phyloP scores from a whole-genome alignment of 2,113 vertebrate genomes.

The Budorcas taxicolor region DNA sequence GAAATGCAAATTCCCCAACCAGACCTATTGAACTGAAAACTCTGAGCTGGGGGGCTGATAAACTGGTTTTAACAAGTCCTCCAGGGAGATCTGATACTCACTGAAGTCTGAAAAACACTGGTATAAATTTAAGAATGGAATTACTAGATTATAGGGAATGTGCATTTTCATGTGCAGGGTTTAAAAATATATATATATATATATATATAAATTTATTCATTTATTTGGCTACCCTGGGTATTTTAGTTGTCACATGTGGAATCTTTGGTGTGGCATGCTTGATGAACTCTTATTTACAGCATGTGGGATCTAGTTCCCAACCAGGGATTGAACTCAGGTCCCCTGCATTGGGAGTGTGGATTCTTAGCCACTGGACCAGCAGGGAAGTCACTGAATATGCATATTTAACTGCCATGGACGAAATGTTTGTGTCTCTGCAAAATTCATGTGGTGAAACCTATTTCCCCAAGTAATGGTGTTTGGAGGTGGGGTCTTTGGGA shows the following conservation, averaged over 20 bases:
- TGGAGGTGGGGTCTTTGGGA: neutral
- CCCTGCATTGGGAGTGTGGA: neutral
- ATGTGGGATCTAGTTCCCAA: neutral
- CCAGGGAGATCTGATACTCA: neutral
- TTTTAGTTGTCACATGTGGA: neutral
- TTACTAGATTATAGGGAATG: neutral
- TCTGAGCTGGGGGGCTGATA: neutral
- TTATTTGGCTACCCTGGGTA: neutral
- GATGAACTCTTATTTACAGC: neutral
- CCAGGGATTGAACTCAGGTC: neutral
- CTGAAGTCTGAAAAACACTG: neutral
- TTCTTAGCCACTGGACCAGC: neutral
- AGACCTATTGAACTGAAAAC: neutral
- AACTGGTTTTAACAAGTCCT: neutral
- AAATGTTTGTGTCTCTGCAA: neutral
- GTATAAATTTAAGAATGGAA: neutral
- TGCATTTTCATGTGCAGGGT: neutral
- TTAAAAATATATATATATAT: neutral
- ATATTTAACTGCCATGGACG: neutral
- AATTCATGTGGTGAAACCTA: neutral
- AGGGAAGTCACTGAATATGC: neutral
- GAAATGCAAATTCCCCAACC: neutral
- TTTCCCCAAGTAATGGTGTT: neutral
- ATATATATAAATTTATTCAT: too few relatives aligned
- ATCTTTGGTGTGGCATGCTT: neutral